These are phyloP conservation scores for Peromyscus aztecus DNA, from an alignment of 2,797 vertebrate genomes.

Conservation along the genomic window DNA sequence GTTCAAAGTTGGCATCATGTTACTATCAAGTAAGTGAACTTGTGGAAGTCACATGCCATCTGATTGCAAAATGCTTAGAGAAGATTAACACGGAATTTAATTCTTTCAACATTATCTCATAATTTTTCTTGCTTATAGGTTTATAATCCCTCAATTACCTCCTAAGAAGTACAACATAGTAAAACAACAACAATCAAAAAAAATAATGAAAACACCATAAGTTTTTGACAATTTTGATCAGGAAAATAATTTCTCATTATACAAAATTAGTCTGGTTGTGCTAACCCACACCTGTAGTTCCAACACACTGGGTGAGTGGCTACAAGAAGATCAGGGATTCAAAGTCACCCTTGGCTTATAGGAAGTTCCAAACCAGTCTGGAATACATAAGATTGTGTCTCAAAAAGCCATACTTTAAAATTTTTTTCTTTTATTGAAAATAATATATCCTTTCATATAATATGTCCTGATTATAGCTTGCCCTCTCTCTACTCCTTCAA, in stretches of 20 bases:
- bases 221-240: neutral
- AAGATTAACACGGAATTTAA: neutral
- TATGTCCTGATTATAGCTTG: neutral
- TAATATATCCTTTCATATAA: neutral
- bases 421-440: neutral
- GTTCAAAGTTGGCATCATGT: neutral
- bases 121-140: neutral
- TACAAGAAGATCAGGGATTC: neutral
- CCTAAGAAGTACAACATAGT: neutral
- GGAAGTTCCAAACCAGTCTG: neutral
- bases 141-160: neutral
- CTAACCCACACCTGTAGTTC: neutral
- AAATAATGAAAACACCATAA: neutral
- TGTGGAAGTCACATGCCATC: neutral
- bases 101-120: slow-evolving; percentile 11
- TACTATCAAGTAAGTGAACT: neutral
- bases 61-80: neutral
- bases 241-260: neutral
- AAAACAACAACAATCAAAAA: neutral
- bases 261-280: neutral
- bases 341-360: neutral
- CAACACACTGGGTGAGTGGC: neutral
- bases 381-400: neutral
- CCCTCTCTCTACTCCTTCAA: neutral
- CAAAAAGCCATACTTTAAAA: neutral